Conservation (phyloP, 2,888 invertebrate species). For the Drosophila phalerata region DNA sequence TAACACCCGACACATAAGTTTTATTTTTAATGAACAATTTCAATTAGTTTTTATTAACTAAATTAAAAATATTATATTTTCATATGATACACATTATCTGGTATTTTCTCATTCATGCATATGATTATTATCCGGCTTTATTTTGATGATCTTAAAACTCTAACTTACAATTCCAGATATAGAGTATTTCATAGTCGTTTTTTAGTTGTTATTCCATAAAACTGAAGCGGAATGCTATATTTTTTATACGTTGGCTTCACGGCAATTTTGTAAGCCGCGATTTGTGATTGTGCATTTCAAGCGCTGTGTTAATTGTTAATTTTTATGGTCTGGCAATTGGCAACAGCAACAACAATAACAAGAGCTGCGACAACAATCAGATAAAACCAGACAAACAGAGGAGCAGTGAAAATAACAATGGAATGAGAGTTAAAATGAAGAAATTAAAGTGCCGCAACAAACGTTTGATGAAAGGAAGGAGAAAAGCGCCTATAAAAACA, state of each 20-base stretch:
- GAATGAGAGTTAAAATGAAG: constrained; percentile 56
- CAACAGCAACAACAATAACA: constrained; percentile 27
- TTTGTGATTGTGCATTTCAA: constrained; percentile 71
- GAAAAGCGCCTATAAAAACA: constrained; percentile 78
- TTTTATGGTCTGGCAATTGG: constrained; percentile 84
- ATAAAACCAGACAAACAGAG: constrained; percentile 31
- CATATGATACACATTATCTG: too few species aligned
- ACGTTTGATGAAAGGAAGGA: constrained; percentile 7
- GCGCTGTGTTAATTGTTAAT: constrained; percentile 82
- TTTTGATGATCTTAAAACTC: not conserved
- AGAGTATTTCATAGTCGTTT: constrained; percentile 19
- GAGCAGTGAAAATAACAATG: constrained; percentile 13
- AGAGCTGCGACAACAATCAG: constrained; percentile 40
- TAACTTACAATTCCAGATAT: not conserved
- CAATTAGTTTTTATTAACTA: too few species aligned
- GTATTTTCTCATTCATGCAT: too few species aligned
- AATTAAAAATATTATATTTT: too few species aligned
- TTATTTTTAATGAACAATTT: too few species aligned
- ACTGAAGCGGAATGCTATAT: constrained; percentile 7
- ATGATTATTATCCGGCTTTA: not conserved
- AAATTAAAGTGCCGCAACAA: constrained; percentile 65
- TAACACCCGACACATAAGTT: too few species aligned
- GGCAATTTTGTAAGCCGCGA: constrained; percentile 79
- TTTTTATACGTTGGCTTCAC: constrained; percentile 53
- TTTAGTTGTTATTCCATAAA: not conserved